Conservation (phyloP, 2,113 vertebrate species). For the Isurus oxyrinchus region DNA sequence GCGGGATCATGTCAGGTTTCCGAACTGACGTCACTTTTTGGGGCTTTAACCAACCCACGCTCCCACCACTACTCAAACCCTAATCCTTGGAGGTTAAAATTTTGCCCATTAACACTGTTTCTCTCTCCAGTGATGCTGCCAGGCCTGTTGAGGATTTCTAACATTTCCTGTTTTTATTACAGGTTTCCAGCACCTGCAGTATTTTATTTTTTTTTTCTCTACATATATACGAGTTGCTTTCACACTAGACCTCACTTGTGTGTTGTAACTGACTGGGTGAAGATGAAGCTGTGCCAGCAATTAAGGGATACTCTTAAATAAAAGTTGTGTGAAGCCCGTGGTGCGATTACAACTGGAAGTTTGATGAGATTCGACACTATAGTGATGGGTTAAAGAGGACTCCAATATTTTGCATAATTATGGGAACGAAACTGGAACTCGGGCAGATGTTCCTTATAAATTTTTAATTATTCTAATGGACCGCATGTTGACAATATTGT, state of each 20-base stretch:
- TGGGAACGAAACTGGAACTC: conserved; percentile 11
- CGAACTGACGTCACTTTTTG: not conserved
- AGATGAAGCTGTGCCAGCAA: not conserved
- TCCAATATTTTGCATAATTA: conserved; percentile 30
- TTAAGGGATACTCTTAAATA: not conserved
- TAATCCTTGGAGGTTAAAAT: not conserved
- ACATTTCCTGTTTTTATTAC: not conserved
- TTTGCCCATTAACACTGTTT: not conserved
- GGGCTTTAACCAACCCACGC: not conserved
- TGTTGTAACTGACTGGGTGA: not conserved
- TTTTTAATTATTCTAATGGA: conserved; percentile 30
- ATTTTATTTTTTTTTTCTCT: not conserved
- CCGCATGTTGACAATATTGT: conserved; percentile 31
- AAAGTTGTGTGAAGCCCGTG: not conserved
- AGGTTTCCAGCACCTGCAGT: not conserved
- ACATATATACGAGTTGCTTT: not conserved
- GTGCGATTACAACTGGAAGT: not conserved
- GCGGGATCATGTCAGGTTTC: not conserved
- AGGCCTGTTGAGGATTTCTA: not conserved
- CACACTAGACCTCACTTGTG: not conserved
- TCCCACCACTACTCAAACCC: not conserved
- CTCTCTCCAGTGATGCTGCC: not conserved
- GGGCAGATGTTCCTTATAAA: conserved; percentile 32
- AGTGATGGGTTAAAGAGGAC: conserved; percentile 12
- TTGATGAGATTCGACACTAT: not conserved